These are phyloP conservation scores for Psittacula cyanocephala DNA, from an alignment of 2,113 vertebrate species.

Conservation along the genomic window DNA sequence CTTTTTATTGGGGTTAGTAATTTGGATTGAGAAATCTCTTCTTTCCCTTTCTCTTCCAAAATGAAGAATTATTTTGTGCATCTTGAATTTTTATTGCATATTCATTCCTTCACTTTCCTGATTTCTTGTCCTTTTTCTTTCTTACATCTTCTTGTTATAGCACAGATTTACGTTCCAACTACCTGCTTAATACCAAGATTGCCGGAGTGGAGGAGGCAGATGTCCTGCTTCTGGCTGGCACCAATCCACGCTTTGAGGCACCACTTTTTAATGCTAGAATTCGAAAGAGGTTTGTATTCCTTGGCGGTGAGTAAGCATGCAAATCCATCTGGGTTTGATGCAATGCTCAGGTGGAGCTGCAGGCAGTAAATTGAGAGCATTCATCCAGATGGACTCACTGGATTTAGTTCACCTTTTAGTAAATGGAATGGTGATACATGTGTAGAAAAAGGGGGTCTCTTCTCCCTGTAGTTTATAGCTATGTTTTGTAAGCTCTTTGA, in stretches of 20 bases:
- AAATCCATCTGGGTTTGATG: background rate
- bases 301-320: background rate
- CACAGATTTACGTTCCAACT: conserved; percentile 94
- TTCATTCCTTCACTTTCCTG: background rate
- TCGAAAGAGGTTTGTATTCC: conserved; percentile 87
- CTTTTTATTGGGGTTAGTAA: background rate
- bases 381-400: background rate
- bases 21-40: background rate
- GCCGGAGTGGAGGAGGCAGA: conserved; percentile 93
- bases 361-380: background rate
- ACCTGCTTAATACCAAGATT: conserved; percentile 93
- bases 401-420: conserved; percentile 19
- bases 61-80: background rate
- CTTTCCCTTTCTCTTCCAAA: background rate
- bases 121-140: background rate
- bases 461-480: background rate
- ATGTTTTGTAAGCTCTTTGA: background rate
- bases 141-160: conserved; percentile 63
- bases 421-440: background rate
- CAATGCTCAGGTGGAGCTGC: background rate
- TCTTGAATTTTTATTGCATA: background rate
- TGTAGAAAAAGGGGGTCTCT: background rate
- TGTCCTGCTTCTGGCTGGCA: conserved; percentile 89
- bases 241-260: conserved; percentile 95
- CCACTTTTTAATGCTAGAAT: conserved; percentile 94